Base-by-base conservation (phyloP, 2,797 vertebrate species). In the Enteromius fasciolatus region DNA sequence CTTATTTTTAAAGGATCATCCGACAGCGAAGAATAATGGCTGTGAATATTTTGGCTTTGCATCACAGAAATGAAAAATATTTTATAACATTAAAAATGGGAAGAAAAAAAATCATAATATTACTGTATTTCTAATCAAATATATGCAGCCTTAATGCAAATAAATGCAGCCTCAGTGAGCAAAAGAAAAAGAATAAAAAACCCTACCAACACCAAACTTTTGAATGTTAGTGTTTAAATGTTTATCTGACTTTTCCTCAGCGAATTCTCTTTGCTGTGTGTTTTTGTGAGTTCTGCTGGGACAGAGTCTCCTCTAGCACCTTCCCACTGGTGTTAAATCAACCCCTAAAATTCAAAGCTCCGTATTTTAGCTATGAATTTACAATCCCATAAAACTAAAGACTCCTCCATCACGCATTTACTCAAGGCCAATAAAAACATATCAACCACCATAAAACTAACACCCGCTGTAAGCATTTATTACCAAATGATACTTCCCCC, bases 321-420 rank as follows among this genome's bases (percentile, higher is more conserved):
- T n/a, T 77, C 61, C 57, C 48, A 36, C 18, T 31, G 48, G 41
- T 44, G 50, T 83, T 83, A 84, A 78, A 80, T 80, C 81, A 85
- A 31, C 31, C 39, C 46, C 31, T 76, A 66, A 78, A 81, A 41
- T 73, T 52, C 76, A 73, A 67, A 57, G 57, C 67, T 50, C 50
- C 4, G n/a, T 69, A 41, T 57, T 82, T 83, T 61, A 59, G 52
- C 80, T 66, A 69, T 31, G 15, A 80, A 87, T 87, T 87, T 84
- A 89, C 76, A 82, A 83, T 78, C 68, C 79, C 77, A 86, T 88
- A 89, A 84, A 86, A 75, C 57, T 36, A 66, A 81, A 80, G 39
- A 75, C 66, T 84, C 36, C 67, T 70, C 70, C 68, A 69, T 80
- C 82, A 76, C 72, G 48, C 25, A 78, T 80, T 77, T 84, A 80